These are phyloP conservation scores for Heteromurus nitidus DNA, from an alignment of 2,888 invertebrate species.

Conservation along the genomic window DNA sequence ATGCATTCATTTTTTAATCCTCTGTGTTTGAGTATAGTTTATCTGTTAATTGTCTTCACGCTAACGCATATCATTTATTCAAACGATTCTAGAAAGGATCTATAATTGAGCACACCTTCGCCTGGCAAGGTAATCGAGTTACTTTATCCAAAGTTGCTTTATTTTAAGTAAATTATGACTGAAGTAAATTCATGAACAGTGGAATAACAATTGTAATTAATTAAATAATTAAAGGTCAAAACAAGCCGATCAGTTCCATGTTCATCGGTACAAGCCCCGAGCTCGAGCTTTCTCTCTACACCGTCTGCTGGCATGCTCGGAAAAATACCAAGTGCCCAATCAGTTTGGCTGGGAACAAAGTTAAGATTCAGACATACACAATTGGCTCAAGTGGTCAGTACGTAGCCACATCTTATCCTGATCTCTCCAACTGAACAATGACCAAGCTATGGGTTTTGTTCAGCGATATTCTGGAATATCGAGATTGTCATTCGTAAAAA, in stretches of 20 bases:
- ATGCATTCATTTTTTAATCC: too few relatives aligned
- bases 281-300: conserved; percentile 91
- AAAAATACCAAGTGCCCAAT: conserved; percentile 85
- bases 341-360: conserved; percentile 82
- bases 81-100: conserved; percentile 66
- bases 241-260: conserved; percentile 86
- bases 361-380: conserved; percentile 85
- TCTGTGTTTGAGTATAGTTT: too few relatives aligned
- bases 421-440: conserved; percentile 80
- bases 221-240: too few relatives aligned
- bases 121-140: conserved; percentile 79
- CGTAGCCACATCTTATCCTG: conserved; percentile 88
- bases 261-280: conserved; percentile 93
- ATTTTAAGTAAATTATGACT: too few relatives aligned
- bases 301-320: conserved; percentile 87
- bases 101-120: conserved; percentile 84
- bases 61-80: too few relatives aligned
- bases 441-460: too few relatives aligned
- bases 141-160: too few relatives aligned
- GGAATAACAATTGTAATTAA: too few relatives aligned
- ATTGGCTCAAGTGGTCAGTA: conserved; percentile 85
- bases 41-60: background rate
- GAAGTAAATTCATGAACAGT: too few relatives aligned
- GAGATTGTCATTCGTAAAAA: too few relatives aligned
- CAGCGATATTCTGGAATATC: too few relatives aligned